Percentiles rank a stretch among this genome's conserved stretches.
phyloP scores from a whole-genome alignment of 2,888 invertebrate genomes.

The Taenaris catops region DNA sequence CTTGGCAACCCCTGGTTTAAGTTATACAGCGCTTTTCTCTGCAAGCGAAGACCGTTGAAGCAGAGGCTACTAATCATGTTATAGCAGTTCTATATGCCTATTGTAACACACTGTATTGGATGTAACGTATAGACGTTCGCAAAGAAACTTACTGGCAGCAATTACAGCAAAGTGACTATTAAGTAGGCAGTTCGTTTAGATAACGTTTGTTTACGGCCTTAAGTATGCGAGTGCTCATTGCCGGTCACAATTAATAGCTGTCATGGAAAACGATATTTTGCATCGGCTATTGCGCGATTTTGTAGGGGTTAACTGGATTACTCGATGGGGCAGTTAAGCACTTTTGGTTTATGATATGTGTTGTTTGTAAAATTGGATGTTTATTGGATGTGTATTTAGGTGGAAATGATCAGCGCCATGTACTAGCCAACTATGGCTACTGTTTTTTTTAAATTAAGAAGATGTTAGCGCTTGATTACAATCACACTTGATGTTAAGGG shows the following conservation, averaged over 20 bases:
- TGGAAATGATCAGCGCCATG: too few relatives aligned
- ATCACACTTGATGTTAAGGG: too few relatives aligned
- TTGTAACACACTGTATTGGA: too few relatives aligned
- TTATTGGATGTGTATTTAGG: slow-evolving; percentile 9
- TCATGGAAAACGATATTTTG: slow-evolving; percentile 57
- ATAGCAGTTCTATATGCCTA: too few relatives aligned
- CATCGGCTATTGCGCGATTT: slow-evolving; percentile 53
- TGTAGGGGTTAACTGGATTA: slow-evolving; percentile 64
- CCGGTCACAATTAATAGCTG: slow-evolving; percentile 50
- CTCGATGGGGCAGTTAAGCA: slow-evolving; percentile 47
- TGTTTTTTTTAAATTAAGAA: too few relatives aligned
- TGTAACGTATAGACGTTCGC: slow-evolving; percentile 2
- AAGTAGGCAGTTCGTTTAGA: slow-evolving; percentile 44
- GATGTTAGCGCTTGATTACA: too few relatives aligned
- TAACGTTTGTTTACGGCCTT: slow-evolving; percentile 54
- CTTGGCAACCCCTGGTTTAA: too few relatives aligned
- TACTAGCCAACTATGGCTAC: too few relatives aligned
- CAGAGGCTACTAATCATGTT: too few relatives aligned
- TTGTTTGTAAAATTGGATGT: slow-evolving; percentile 25
- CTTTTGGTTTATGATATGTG: slow-evolving; percentile 34
- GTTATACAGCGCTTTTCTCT: too few relatives aligned
- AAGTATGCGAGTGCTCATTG: slow-evolving; percentile 52
- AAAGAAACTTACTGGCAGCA: slow-evolving; percentile 37
- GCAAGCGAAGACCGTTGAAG: too few relatives aligned
- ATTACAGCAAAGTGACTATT: slow-evolving; percentile 54